Conservation (phyloP, 2,113 vertebrate species). For the Syngnathus typhle region DNA sequence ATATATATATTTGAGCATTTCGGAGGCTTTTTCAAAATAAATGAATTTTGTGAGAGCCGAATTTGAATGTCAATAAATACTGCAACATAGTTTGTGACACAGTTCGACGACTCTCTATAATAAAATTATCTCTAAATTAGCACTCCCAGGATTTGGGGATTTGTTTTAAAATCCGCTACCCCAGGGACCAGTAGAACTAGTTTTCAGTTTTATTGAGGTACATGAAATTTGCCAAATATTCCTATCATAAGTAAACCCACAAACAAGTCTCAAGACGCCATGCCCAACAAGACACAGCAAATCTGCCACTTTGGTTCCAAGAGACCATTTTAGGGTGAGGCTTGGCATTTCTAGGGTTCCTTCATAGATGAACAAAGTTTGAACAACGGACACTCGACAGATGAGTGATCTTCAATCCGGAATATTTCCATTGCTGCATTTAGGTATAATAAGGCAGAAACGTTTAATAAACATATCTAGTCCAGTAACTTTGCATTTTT, state of each 20-base stretch:
- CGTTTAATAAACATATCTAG: no score
- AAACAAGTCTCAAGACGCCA: not conserved
- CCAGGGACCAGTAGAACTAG: not conserved
- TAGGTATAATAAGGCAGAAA: no score
- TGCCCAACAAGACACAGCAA: not conserved
- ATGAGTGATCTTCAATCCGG: no score
- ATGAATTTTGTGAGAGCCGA: not conserved
- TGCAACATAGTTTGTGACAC: not conserved
- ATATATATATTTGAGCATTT: not conserved
- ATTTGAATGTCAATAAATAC: not conserved
- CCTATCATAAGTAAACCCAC: not conserved
- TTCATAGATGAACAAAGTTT: no score
- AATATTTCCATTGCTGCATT: no score
- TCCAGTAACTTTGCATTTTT: no score
- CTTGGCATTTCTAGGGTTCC: not conserved
- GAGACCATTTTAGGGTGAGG: not conserved
- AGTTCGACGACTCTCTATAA: no score
- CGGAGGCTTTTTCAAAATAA: not conserved
- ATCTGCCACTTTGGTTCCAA: not conserved
- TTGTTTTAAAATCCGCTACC: not conserved
- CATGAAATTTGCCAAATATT: not conserved
- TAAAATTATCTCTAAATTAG: no score
- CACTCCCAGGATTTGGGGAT: no score
- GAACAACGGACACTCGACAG: no score
- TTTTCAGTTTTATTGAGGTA: not conserved